Percentiles rank a stretch among this genome's conserved stretches.
phyloP scores from a whole-genome alignment of 2,888 invertebrate genomes.

The Desoria tigrina region DNA sequence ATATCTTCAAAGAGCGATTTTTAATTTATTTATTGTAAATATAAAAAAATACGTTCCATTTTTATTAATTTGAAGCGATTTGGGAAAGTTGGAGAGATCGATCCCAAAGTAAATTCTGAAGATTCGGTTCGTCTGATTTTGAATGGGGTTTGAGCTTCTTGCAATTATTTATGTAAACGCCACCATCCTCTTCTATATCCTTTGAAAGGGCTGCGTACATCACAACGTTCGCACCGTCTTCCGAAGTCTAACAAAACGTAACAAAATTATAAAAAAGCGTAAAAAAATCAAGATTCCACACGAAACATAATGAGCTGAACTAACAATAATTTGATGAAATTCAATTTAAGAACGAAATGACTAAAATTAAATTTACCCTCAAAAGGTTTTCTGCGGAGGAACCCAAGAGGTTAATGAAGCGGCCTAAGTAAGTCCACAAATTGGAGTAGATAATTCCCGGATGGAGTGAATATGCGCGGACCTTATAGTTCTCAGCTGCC shows the following conservation, averaged over 20 bases:
- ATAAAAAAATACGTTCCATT: no score
- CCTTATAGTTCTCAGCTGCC: slow-evolving; percentile 61
- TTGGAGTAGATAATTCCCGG: slow-evolving; percentile 85
- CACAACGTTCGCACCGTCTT: slow-evolving; percentile 75
- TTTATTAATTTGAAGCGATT: no score
- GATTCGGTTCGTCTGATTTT: slow-evolving; percentile 12
- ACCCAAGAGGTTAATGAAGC: background rate
- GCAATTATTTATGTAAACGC: slow-evolving; percentile 28
- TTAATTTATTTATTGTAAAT: no score
- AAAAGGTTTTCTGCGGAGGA: no score
- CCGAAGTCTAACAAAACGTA: slow-evolving; percentile 68
- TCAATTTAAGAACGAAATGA: no score
- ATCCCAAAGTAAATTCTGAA: slow-evolving; percentile 31
- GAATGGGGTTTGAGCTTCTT: slow-evolving; percentile 23
- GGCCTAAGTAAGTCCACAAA: slow-evolving; percentile 64
- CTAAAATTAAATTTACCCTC: no score
- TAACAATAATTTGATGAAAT: no score
- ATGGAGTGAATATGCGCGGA: slow-evolving; percentile 74
- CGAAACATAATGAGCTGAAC: no score
- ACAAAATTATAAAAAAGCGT: no score
- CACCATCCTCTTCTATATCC: slow-evolving; percentile 60
- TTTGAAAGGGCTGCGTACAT: slow-evolving; percentile 74
- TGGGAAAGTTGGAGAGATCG: slow-evolving; percentile 26
- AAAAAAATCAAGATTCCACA: no score
- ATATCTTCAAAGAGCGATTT: no score